Base-by-base conservation (phyloP, 2,113 vertebrate species). In the Esox niger region DNA sequence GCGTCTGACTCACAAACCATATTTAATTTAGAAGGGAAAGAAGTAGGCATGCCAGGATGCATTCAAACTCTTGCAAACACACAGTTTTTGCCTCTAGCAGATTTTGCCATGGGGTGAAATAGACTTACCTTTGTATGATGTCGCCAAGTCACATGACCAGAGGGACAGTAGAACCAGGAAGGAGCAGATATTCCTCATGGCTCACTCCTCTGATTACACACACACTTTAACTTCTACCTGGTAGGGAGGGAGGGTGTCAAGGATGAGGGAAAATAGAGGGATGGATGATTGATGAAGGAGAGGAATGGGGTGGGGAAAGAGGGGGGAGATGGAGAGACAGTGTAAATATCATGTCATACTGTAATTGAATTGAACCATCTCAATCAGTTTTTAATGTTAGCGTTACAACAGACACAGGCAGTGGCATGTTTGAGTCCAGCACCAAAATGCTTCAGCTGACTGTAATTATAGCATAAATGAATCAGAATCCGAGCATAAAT, bases 141-240 rank as follows among this genome's bases (percentile, higher is more conserved):
- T 61, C 71, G 73, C 27, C 2, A 30, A 62, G 69, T 86, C 87
- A 71, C 88, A 87, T 21, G 79, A 85, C 79, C 80, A 78, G 1
- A 86, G 73, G 56, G 76, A 70, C 84, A 91, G 67, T 74, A 90
- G 81, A 63, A 83, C 79, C 83, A 92, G 72, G 62, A 78, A 79
- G 76, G 63, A 87, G 75, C 78, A 79, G 69, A 88, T 59, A 57
- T 86, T 75, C 87, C 86, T 85, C 91, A 92, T 92, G 85, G 71
- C 88, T 72, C 67, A 77, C 71, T 70, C 81, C 75, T 61, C 9
- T 23, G 29, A 60, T 63, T 67, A 10, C 56, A 58, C 56, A 6
- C 67, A 77, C 66, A 20, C 69, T 74, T 82, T 46, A 49, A 66
- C 79, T 81, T 77, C 81, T 79, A 81, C 71, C 86, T 87, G 78